These are phyloP conservation scores for Metaphire vulgaris DNA, from an alignment of 1,140 invertebrate species.

Conservation along the genomic window DNA sequence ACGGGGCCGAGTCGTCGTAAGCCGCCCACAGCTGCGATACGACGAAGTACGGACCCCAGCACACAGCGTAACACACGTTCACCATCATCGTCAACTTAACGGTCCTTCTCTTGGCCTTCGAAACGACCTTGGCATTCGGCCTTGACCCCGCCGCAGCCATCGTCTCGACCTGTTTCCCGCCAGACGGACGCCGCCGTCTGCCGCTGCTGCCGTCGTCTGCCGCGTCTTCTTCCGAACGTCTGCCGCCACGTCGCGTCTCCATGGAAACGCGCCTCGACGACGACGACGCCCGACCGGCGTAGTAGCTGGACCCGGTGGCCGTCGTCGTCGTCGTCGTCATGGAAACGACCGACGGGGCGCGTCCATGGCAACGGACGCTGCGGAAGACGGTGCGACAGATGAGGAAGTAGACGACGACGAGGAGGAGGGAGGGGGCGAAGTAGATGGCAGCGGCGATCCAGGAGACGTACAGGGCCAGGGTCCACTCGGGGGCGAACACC, in stretches of 20 bases:
- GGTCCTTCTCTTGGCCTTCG: slow-evolving; percentile 61
- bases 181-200: too few relatives aligned
- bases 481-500: slow-evolving; percentile 57
- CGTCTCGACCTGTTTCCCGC: background rate
- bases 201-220: background rate
- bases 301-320: background rate
- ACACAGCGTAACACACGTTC: slow-evolving; percentile 63
- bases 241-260: background rate
- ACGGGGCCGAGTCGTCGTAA: slow-evolving; percentile 15
- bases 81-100: slow-evolving; percentile 68
- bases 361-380: slow-evolving; percentile 31
- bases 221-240: background rate
- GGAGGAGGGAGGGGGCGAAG: slow-evolving; percentile 32
- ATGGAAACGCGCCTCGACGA: background rate
- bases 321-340: background rate
- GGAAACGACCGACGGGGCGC: background rate
- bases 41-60: slow-evolving; percentile 64
- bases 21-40: slow-evolving; percentile 45
- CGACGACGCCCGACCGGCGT: background rate
- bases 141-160: background rate
- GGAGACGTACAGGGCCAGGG: slow-evolving; percentile 59
- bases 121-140: slow-evolving; percentile 17
- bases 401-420: slow-evolving; percentile 51
- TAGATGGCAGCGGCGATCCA: slow-evolving; percentile 50
- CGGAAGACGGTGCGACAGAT: slow-evolving; percentile 58